Evolutionary conservation across 2,797 vertebrate species (phyloP).

Genomic region (Rousettus madagascariensis): DNA sequence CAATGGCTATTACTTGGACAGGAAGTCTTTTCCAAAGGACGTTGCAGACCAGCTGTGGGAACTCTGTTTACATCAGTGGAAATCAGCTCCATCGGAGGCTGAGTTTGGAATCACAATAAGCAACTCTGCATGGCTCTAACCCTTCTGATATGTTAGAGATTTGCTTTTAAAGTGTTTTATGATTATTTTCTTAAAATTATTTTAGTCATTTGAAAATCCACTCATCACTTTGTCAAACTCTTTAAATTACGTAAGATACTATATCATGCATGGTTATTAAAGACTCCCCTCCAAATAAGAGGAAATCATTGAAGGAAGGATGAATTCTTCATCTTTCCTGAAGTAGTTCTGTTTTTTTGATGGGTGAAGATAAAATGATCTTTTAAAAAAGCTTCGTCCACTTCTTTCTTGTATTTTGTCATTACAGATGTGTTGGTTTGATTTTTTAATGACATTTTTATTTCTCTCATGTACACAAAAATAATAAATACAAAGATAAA

Average conservation of each 20-base stretch:
- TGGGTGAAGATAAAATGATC: not conserved
- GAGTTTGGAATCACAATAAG: slow-evolving; percentile 40
- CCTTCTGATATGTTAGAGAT: not conserved
- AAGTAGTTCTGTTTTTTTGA: slow-evolving; percentile 6
- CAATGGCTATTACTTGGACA: slow-evolving; percentile 89
- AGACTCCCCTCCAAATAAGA: not conserved
- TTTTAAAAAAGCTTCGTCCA: not conserved
- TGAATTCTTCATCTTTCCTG: not conserved
- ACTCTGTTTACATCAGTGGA: slow-evolving; percentile 67
- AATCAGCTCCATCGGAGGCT: slow-evolving; percentile 49
- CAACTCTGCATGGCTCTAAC: not conserved
- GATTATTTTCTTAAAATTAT: slow-evolving; percentile 28
- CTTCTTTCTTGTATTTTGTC: slow-evolving; percentile 5
- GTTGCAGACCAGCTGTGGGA: slow-evolving; percentile 66
- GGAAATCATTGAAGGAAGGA: not conserved
- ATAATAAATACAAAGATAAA: slow-evolving; percentile 27
- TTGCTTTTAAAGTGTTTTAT: not conserved
- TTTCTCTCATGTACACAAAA: slow-evolving; percentile 9
- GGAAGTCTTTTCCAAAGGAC: slow-evolving; percentile 86
- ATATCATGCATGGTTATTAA: not conserved
- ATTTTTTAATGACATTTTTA: slow-evolving; percentile 25
- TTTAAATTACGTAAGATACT: not conserved
- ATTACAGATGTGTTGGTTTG: slow-evolving; percentile 1
- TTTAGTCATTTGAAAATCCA: slow-evolving; percentile 43
- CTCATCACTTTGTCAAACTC: slow-evolving; percentile 2